Percentiles rank a stretch among this genome's conserved stretches.
Evolutionary conservation across 2,113 vertebrate species (phyloP).

Genomic region (Polyodon spathula): DNA sequence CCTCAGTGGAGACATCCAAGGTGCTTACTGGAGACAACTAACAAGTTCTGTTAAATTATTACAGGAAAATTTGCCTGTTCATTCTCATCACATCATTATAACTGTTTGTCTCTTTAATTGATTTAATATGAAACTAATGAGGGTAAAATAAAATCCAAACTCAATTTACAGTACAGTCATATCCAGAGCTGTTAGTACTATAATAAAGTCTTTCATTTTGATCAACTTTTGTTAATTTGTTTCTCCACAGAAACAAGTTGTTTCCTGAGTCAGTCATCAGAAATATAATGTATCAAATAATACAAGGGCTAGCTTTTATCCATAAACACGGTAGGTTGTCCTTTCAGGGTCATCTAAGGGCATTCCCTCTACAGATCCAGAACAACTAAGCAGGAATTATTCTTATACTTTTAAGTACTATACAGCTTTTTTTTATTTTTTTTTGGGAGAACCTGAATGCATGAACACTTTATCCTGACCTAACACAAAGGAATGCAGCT

Average conservation of each 20-base stretch:
- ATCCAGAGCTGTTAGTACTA: background rate
- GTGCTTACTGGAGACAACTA: too few species aligned
- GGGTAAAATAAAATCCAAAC: too few species aligned
- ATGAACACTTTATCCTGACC: too few species aligned
- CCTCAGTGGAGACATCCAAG: too few species aligned
- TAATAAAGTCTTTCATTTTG: constrained; percentile 11
- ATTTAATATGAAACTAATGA: too few species aligned
- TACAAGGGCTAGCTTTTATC: constrained; percentile 95
- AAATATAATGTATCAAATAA: constrained; percentile 98
- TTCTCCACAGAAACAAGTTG: constrained; percentile 81
- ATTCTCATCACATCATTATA: too few species aligned
- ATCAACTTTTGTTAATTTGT: constrained; percentile 48
- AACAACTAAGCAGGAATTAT: background rate
- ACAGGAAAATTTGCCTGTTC: too few species aligned
- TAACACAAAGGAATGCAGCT: too few species aligned
- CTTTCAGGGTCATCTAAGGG: constrained; percentile 5
- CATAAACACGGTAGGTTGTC: constrained; percentile 90
- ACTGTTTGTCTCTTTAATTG: too few species aligned
- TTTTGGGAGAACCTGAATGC: background rate
- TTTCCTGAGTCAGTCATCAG: constrained; percentile 95
- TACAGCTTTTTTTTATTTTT: background rate
- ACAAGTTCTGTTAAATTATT: too few species aligned
- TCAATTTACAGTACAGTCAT: too few species aligned
- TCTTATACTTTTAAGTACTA: background rate
- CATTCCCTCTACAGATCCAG: background rate